Evolutionary conservation across 2,113 vertebrate species (phyloP).

Genomic region (Emydura subglobosa): DNA sequence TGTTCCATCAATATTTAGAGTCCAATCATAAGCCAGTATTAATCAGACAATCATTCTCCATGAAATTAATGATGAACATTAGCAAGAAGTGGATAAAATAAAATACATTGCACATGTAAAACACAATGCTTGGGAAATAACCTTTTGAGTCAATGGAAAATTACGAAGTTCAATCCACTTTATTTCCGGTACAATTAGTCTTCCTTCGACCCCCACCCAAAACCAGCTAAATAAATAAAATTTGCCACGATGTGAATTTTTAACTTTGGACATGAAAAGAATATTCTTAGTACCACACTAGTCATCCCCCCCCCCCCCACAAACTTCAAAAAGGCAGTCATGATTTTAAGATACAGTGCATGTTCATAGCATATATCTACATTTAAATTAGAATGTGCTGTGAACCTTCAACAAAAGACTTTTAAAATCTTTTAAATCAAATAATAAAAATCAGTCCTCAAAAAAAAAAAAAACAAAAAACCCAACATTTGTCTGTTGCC

Average conservation of each 20-base stretch:
- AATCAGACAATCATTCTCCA: constrained; percentile 37
- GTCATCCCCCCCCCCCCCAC: constrained; percentile 14
- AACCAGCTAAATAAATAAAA: constrained; percentile 78
- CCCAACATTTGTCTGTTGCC: not conserved
- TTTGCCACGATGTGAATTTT: constrained; percentile 63
- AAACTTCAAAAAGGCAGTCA: not conserved
- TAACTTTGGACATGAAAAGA: constrained; percentile 68
- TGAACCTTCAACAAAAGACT: not conserved
- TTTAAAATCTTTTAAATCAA: not conserved
- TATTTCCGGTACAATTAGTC: constrained; percentile 72
- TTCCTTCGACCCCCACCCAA: constrained; percentile 72
- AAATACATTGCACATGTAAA: constrained; percentile 58
- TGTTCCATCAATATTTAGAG: not conserved
- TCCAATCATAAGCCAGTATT: constrained; percentile 31
- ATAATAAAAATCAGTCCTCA: constrained; percentile 31
- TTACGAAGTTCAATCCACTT: constrained; percentile 81
- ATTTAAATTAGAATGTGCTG: constrained; percentile 30
- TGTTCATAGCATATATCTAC: not conserved
- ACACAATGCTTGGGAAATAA: constrained; percentile 80
- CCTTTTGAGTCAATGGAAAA: constrained; percentile 79
- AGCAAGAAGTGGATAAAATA: constrained; percentile 68
- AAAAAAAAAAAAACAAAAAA: constrained; percentile 8
- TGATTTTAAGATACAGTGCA: constrained; percentile 50
- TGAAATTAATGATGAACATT: constrained; percentile 19
- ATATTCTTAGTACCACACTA: constrained; percentile 41